Conservation (phyloP, 2,113 vertebrate species). For the Thunnus maccoyii region DNA sequence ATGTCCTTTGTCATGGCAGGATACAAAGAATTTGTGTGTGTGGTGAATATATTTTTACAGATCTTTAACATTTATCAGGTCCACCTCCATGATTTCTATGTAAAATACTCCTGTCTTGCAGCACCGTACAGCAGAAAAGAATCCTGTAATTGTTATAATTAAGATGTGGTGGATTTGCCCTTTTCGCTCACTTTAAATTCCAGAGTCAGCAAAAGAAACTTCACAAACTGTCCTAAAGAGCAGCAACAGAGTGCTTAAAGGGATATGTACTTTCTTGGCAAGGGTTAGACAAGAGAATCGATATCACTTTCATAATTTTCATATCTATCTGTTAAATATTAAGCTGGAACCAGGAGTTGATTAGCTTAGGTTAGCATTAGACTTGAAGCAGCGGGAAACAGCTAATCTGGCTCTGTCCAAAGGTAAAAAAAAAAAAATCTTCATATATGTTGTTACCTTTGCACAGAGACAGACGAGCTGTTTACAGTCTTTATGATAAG, state of each 20-base stretch:
- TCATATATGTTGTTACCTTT: no score
- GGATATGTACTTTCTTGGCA: no score
- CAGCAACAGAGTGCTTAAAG: not conserved
- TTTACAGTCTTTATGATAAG: no score
- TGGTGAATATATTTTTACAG: no score
- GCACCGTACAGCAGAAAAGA: not conserved
- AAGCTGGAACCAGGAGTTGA: not conserved
- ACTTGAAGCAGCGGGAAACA: no score
- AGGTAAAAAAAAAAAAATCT: no score
- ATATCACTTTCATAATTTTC: not conserved
- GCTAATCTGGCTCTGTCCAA: no score
- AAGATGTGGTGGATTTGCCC: constrained; percentile 8
- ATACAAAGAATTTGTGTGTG: no score
- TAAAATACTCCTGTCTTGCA: not conserved
- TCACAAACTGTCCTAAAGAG: not conserved
- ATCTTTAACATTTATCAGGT: no score
- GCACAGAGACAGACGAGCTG: no score
- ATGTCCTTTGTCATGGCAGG: no score
- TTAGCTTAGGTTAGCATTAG: not conserved
- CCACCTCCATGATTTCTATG: not conserved
- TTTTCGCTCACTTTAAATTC: constrained; percentile 1
- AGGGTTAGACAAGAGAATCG: not conserved
- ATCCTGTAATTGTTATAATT: not conserved
- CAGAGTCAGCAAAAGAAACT: not conserved
- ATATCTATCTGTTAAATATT: not conserved